Base-by-base conservation (phyloP, 1,140 invertebrate genomes). In the Drosophila funebris region DNA sequence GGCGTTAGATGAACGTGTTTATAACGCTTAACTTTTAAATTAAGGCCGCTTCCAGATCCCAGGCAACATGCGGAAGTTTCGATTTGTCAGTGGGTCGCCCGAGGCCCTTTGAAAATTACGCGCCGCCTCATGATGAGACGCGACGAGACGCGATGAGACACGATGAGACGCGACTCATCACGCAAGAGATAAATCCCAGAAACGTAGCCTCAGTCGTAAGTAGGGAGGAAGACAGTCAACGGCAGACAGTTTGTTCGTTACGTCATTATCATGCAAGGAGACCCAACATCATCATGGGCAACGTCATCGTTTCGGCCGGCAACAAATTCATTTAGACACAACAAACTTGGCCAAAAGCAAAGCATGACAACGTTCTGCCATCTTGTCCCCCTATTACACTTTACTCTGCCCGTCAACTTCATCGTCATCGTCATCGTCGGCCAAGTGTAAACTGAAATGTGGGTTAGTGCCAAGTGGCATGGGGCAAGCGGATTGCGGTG, bases 1-100 rank as follows among this genome's bases (percentile, higher is more conserved):
- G 60, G 73, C 57, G 69, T 57, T 82, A 85, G 87, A 75, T 78
- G 82, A 87, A 87, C 78, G 82, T 85, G 82, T 85, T 85, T 85
- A 82, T 87, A 85, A 85, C 82, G 82, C 83, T 85, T 85, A 87
- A 85, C 82, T 85, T 85, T 85, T 48, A 85, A 85, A 85, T 87
- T 85, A 75, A 52, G 78, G 82, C 70, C 53, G 18, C 29, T 46
- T 60, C 7, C 18, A 31, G 54, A 53, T 52, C 66, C 60, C 63
- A 54, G 73, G 58, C 67, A 73, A 61, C 68, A 87, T 79, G 83
- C 83, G 82, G 82, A 87, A 87, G 82, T 87, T 87, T 87, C 83
- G 82, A 88, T 87, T 88, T 87, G 82, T 87, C 82, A 72, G 78
- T 57, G 67, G 70, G 53, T 36, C 41, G 71, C 82, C 74, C 44